phyloP scores from a whole-genome alignment of 2,888 invertebrate species.

The Acanthococcus lagerstroemiae region DNA sequence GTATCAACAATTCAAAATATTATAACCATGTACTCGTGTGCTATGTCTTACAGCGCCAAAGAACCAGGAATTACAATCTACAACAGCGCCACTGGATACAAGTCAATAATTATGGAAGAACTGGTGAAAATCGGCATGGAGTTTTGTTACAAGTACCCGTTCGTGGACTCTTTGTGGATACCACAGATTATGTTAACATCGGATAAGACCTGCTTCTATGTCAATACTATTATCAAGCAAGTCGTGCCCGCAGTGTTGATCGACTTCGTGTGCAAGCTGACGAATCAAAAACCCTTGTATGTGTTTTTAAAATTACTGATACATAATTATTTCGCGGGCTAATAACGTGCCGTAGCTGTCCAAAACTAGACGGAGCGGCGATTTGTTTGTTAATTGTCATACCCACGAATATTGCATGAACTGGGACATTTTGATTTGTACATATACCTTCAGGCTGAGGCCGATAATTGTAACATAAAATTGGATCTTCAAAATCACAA shows the following conservation, averaged over 20 bases:
- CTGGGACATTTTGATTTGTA: too few relatives aligned
- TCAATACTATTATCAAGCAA: conserved; percentile 62
- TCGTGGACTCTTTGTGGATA: conserved; percentile 61
- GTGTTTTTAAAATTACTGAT: conserved; percentile 36
- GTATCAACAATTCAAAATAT: not conserved
- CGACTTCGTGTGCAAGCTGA: conserved; percentile 54
- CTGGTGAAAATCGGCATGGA: conserved; percentile 46
- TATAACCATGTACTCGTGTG: not conserved
- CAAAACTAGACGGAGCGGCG: too few relatives aligned
- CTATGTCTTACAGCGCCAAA: too few relatives aligned
- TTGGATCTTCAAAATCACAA: too few relatives aligned
- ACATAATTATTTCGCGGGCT: too few relatives aligned
- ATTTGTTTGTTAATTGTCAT: too few relatives aligned
- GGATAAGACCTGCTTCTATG: conserved; percentile 52
- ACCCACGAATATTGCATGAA: too few relatives aligned
- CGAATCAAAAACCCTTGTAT: conserved; percentile 63
- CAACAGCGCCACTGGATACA: conserved; percentile 59
- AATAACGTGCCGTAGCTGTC: too few relatives aligned
- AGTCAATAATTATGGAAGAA: conserved; percentile 35
- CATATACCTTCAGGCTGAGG: too few relatives aligned
- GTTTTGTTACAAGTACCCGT: conserved; percentile 49
- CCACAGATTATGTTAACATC: conserved; percentile 49
- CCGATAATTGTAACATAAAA: too few relatives aligned
- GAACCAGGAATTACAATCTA: conserved; percentile 61
- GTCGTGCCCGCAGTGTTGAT: conserved; percentile 66